phyloP scores from a whole-genome alignment of 1,140 invertebrate species.

The Brachionus rubens region DNA sequence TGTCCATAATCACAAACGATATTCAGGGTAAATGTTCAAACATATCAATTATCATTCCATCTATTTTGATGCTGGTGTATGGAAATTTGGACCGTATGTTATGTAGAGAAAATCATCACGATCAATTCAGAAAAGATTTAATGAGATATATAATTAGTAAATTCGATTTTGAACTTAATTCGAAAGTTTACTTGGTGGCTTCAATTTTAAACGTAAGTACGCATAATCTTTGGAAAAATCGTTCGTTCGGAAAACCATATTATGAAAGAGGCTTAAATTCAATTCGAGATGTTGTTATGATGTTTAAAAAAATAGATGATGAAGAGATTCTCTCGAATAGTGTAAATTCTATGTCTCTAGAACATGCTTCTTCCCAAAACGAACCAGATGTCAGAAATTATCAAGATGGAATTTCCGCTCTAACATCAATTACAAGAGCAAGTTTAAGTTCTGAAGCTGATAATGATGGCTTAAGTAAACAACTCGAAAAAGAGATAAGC shows the following conservation, averaged over 20 bases:
- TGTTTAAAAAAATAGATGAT: slow-evolving; percentile 8
- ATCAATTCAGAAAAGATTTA: neutral
- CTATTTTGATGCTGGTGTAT: neutral
- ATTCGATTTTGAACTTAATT: slow-evolving; percentile 12
- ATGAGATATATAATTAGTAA: slow-evolving; percentile 1
- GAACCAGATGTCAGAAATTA: neutral
- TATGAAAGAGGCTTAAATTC: neutral
- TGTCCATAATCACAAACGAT: neutral
- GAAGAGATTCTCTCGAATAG: neutral
- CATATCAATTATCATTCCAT: neutral
- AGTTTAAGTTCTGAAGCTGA: neutral
- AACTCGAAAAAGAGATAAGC: neutral
- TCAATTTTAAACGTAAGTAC: neutral
- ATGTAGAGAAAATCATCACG: neutral
- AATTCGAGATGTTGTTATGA: neutral
- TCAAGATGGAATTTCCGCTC: neutral
- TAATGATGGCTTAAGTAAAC: neutral
- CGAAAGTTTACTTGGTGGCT: neutral
- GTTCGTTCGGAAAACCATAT: neutral
- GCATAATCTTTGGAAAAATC: neutral
- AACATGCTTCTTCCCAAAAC: neutral
- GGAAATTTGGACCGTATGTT: neutral
- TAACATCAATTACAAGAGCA: neutral
- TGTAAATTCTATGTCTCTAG: neutral
- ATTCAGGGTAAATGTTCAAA: neutral